Evolutionary conservation across 1,140 invertebrate genomes (phyloP).

Genomic region (Sweltsa coloradensis): DNA sequence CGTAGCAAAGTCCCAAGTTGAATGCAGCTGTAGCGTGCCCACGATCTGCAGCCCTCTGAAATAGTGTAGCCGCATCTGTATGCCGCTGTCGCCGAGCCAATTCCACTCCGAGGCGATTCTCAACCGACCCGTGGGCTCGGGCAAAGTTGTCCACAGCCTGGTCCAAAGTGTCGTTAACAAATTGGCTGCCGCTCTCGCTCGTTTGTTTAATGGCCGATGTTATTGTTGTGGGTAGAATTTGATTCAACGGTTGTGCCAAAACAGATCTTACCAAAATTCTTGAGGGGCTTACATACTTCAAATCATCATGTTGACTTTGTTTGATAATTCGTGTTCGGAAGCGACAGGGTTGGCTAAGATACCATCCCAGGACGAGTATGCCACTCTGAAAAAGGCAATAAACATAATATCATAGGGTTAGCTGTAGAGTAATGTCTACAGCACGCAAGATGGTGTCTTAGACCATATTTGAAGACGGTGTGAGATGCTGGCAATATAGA

Average conservation of each 20-base stretch:
- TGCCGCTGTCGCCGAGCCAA: slow-evolving; percentile 27
- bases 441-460: slow-evolving; percentile 1
- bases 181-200: neutral
- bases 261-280: neutral
- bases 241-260: neutral
- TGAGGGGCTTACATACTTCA: neutral
- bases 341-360: slow-evolving; percentile 32
- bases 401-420: slow-evolving; percentile 6
- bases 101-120: slow-evolving; percentile 29
- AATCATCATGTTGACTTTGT: neutral
- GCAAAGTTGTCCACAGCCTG: slow-evolving; percentile 6
- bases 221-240: neutral
- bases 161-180: neutral
- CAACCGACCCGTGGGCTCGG: slow-evolving; percentile 22
- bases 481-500: slow-evolving; percentile 23
- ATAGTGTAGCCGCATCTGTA: slow-evolving; percentile 29
- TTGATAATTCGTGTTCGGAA: slow-evolving; percentile 18
- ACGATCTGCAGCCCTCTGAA: slow-evolving; percentile 36
- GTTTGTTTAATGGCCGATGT: no score
- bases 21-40: slow-evolving; percentile 42
- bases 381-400: slow-evolving; percentile 30
- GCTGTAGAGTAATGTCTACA: slow-evolving; percentile 17
- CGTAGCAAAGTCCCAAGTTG: slow-evolving; percentile 47
- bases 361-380: slow-evolving; percentile 34
- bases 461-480: slow-evolving; percentile 4